Evolutionary conservation across 1,140 invertebrate genomes (phyloP), one percentile per base, ranked within the genome.

Genomic region (Camponotus vicinus): DNA sequence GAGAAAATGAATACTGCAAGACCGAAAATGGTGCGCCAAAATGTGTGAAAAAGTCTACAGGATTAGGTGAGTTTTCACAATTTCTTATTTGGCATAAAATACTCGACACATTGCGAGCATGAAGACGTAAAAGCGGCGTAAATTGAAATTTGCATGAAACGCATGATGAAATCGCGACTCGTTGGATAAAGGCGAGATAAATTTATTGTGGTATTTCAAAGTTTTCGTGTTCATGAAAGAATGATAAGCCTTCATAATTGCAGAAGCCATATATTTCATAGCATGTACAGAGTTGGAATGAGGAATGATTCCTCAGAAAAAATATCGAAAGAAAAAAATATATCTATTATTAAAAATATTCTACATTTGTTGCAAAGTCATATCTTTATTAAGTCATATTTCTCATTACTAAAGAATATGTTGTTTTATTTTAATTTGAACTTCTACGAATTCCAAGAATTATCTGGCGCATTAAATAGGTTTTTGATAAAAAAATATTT

Each of bases 1-100:
- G 92, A 7, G 87, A 75, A 9, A 94, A 94, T 7, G 92, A 94
- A 76, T 94, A 95, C 40, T 95, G 94, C 80, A 94, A 90, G 82
- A 93, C 86, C 0, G 92, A 94, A 52, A 94, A 93, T 78, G 94
- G 93, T n/a, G 77, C 84, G 18, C 93, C 94, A 59, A 93, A 85
- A 49, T 95, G 94, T 45, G 93, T 94, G 59, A 91, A 85, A 78
- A 94, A 93, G 2, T 88, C 90, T 6, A 87, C 92, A 34, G 90
- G 86, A 75, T 90, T 91, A 49, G 94, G 94, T 95, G 79, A 94
- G 94, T 93, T 71, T 84, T 87, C 13, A 49, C 7, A 40, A 49
- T 69, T 32, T 55, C 11, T 21, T 21, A 52, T 70, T 66, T 40
- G 1, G 40, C 57, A 61, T 45, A 9, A 15, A 27, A 0, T 71